Evolutionary conservation across 2,113 vertebrate species (phyloP), one percentile per base, ranked within the genome.

Genomic region (Callopanchax toddi): DNA sequence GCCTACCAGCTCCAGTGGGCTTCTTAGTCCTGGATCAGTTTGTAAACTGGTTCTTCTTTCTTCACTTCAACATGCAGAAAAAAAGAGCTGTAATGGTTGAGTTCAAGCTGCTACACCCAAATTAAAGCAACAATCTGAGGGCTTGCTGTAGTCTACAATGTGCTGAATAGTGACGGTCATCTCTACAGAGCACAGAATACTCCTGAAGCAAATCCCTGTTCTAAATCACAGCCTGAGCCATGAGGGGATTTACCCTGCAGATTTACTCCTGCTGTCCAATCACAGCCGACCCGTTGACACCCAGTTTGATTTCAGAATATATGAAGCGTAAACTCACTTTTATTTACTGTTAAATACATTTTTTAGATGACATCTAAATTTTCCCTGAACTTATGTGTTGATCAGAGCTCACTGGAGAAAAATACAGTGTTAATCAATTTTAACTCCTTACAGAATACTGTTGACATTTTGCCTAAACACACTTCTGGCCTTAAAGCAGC

Each of bases 211-310:
- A 83, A 85, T 83, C 80, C 79, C 45, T 32, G 18, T 55, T 83
- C 70, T 73, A 82, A 79, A 81, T 85, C 82, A 77, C 79, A 74
- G 75, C 78, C 74, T 84, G 82, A 83, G 76, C 80, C 75, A 76
- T 17, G 78, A 67, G 52, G 63, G 86, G 89, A 90, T 90, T 90
- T 88, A 45, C 39, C 43, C 52, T 69, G 69, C 64, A 86, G 89
- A 84, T 90, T 89, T 90, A 88, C 80, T 76, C 20, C 48, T 29
- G 43, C 71, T 65, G 48, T 84, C 87, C 89, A 90, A 90, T 90
- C 89, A 81, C 74, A 60, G 64, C 20, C 40, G 0, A 11, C 57
- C 23, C 22, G 57, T 32, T 51, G 48, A 63, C 79, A 71, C 74
- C 54, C 76, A 58, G 42, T 51, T 80, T 78, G 65, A 74, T 68